Base-by-base conservation (phyloP, 1,140 invertebrate genomes). In the Drosophila tani region DNA sequence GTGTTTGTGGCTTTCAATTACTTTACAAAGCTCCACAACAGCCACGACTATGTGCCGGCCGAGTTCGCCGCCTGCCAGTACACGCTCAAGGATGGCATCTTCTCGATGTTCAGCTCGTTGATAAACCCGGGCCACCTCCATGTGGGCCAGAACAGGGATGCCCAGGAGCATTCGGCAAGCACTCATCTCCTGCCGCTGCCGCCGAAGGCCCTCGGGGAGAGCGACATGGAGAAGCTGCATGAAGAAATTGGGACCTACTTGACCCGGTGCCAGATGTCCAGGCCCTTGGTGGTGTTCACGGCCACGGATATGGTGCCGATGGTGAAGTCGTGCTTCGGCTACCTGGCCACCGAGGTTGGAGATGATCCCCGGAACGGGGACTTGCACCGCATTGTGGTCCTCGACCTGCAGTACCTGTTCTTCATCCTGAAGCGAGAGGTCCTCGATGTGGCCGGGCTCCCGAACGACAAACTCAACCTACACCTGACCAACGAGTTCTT, bases 171-270 rank as follows among this genome's bases (percentile, higher is more conserved):
- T 41, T 19, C 83, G 0, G 12, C 8, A 0, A 50, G 41, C 0
- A 90, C 91, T 0, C 91, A 92, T 40, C 55, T 64, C 2, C 47
- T 92, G 7, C 91, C 91, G 0, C 15, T 92, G 50, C 91, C 90
- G 9, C 91, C 91, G 0, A 53, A 75, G 3, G 91, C 91, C 5
- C 15, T 91, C 21, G 91, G 91, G 0, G 91, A 92, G 19, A 17
- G 32, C 0, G 46, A 91, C 43, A 64, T 92, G 56, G 56, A 8
- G 6, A 75, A 65, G 17, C 43, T 92, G n/a, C n/a, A n/a, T n/a
- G n/a, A n/a, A n/a, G n/a, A n/a, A n/a, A n/a, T n/a, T n/a, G n/a
- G n/a, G n/a, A n/a, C n/a, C n/a, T n/a, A 79, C 19, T 35, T 88
- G 11, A 40, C 19, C 7, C 29, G 32, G 0, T 43, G 46, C 14